Evolutionary conservation across 2,888 invertebrate genomes (phyloP), one percentile per base, ranked within the genome.

Genomic region (Miltochrista miniata): DNA sequence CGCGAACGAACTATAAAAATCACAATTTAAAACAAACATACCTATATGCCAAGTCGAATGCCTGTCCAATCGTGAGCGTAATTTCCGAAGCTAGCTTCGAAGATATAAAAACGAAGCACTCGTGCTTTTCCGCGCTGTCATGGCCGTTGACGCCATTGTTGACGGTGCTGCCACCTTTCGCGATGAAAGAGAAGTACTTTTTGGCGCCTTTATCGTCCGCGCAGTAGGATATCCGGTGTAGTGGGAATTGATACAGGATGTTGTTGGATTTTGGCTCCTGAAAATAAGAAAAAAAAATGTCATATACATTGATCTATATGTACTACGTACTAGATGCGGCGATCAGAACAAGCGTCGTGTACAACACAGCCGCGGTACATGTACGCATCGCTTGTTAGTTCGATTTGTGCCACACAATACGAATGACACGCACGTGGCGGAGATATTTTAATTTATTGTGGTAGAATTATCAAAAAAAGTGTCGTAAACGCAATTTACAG

Each of bases 171-270:
- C 54, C 54, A 61, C 85, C 84, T 79, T 98, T 98, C 35, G 97
- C 98, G 61, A 98, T 98, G 85, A 98, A 98, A 8, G 97, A 97
- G 90, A 99, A 98, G 91, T 98, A 98, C 71, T 97, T 96, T 85
- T 98, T 99, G 70, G 98, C 98, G 45, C 98, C 97, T 83, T 99
- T 99, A 87, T 99, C 99, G 82, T 99, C 99, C 1, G 99, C 99
- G 92, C 99, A 99, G 90, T 99, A 99, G 0, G 98, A 99, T 89
- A 99, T 99, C 90, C 98, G 95, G 85, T 99, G 98, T 40, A 99
- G 92, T 0, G 99, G 99, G 85, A 98, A 99, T 85, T 98, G 98
- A 87, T 98, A 96, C 79, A 98, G 93, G 51, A 98, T 97, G 77
- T 93, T 96, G 92, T 95, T 95, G 7, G 94, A 93, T 69, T 94